These are phyloP conservation scores for Laspeyria flexula DNA, from an alignment of 2,888 invertebrate species.

Conservation along the genomic window DNA sequence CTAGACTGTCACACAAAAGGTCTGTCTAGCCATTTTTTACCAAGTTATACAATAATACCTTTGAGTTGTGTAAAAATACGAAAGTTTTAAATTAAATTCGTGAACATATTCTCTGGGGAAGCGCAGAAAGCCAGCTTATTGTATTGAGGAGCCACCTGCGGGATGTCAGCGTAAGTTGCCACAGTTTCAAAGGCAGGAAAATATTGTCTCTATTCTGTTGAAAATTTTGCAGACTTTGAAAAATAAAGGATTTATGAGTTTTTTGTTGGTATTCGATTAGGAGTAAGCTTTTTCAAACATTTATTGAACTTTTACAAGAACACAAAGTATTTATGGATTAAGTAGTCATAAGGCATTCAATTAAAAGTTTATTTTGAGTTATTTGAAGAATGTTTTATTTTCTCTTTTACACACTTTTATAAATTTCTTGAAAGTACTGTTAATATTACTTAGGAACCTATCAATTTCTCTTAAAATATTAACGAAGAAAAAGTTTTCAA, in stretches of 20 bases:
- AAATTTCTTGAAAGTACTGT: background rate
- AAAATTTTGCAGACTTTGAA: conserved; percentile 16
- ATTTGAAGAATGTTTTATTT: background rate
- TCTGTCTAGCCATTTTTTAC: conserved; percentile 26
- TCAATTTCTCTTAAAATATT: too few relatives aligned
- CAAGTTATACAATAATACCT: conserved; percentile 53
- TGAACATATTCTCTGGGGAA: conserved; percentile 44
- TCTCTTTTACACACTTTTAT: background rate
- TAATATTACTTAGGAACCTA: background rate
- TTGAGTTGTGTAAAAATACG: conserved; percentile 51
- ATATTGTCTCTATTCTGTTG: conserved; percentile 31
- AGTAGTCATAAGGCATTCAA: background rate
- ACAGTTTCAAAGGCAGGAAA: conserved; percentile 24
- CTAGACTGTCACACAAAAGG: conserved; percentile 17
- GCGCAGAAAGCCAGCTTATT: conserved; percentile 42
- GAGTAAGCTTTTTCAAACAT: background rate
- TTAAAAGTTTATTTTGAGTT: background rate
- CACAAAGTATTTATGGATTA: background rate
- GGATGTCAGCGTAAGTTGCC: conserved; percentile 38
- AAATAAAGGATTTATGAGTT: conserved; percentile 11
- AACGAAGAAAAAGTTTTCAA: too few relatives aligned
- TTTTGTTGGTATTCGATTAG: background rate
- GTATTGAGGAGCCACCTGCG: conserved; percentile 52
- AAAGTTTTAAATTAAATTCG: conserved; percentile 69
- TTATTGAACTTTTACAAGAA: too few relatives aligned